Evolutionary conservation across 2,113 vertebrate genomes (phyloP).

Genomic region (Emydura subglobosa): DNA sequence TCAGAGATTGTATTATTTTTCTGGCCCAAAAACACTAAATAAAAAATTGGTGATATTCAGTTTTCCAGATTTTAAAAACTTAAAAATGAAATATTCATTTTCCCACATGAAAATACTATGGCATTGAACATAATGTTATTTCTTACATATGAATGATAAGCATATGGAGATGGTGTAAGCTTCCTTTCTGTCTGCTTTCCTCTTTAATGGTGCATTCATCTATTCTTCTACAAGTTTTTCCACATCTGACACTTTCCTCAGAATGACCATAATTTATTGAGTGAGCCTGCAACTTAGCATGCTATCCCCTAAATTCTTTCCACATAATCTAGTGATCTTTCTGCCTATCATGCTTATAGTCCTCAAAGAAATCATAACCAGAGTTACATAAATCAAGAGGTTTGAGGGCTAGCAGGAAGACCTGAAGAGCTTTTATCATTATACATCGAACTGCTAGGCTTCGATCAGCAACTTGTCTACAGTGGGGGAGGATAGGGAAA

Average conservation of each 20-base stretch:
- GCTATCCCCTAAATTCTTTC: neutral
- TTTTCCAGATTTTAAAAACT: slow-evolving; percentile 35
- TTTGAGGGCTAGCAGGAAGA: slow-evolving; percentile 13
- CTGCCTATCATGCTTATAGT: neutral
- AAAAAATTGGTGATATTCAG: slow-evolving; percentile 6
- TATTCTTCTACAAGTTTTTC: neutral
- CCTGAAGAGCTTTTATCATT: neutral
- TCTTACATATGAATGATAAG: slow-evolving; percentile 2
- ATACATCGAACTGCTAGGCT: neutral
- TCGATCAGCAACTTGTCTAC: neutral
- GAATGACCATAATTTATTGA: neutral
- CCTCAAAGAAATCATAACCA: neutral
- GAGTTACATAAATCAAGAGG: slow-evolving; percentile 4
- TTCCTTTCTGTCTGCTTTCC: neutral
- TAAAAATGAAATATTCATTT: slow-evolving; percentile 27
- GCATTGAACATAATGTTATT: neutral
- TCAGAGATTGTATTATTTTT: neutral
- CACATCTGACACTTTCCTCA: slow-evolving; percentile 8
- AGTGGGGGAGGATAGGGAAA: neutral
- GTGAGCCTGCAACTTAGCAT: neutral
- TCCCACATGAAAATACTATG: neutral
- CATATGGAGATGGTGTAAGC: neutral
- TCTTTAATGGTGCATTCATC: neutral
- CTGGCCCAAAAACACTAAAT: no score
- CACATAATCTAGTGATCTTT: neutral